A percentile compares a stretch with the other conserved stretches of the same genome.
Evolutionary conservation across 2,797 vertebrate genomes (phyloP).

Genomic region (Aulostomus chinensis): DNA sequence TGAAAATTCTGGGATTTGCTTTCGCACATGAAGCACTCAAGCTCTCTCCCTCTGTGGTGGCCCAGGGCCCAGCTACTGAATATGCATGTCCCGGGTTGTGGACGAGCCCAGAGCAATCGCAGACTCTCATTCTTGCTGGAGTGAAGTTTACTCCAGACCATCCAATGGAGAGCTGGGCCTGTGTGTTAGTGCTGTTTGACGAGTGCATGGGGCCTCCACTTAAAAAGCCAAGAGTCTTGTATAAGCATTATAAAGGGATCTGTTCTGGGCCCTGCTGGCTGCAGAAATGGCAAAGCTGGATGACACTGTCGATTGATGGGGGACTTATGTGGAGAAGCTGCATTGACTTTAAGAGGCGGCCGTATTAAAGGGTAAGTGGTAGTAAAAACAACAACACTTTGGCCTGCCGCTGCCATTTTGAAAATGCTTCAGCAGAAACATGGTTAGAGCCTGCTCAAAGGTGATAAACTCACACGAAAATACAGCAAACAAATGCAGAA

Average conservation of each 20-base stretch:
- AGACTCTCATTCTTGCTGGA: slow-evolving; percentile 53
- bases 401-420: slow-evolving; percentile 40
- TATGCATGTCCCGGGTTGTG: slow-evolving; percentile 65
- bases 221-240: slow-evolving; percentile 51
- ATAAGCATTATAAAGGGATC: slow-evolving; percentile 52
- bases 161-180: slow-evolving; percentile 47
- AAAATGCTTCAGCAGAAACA: slow-evolving; percentile 14
- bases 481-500: slow-evolving; percentile 5
- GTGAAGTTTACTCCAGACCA: slow-evolving; percentile 57
- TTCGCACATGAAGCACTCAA: slow-evolving; percentile 42
- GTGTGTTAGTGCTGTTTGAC: slow-evolving; percentile 51
- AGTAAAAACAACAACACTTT: slow-evolving; percentile 57
- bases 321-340: slow-evolving; percentile 50
- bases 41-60: slow-evolving; percentile 27
- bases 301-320: slow-evolving; percentile 53
- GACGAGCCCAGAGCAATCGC: slow-evolving; percentile 65
- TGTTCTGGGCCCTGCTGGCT: slow-evolving; percentile 22
- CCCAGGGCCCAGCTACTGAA: slow-evolving; percentile 58
- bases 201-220: slow-evolving; percentile 36
- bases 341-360: slow-evolving; percentile 56
- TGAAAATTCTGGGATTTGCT: slow-evolving; percentile 60
- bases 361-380: slow-evolving; percentile 43
- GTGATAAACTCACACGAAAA: slow-evolving; percentile 45
- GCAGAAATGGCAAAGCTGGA: slow-evolving; percentile 28
- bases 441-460: slow-evolving; percentile 25